Base-by-base conservation (phyloP, 2,797 vertebrate genomes). In the Macropus fuliginosus region DNA sequence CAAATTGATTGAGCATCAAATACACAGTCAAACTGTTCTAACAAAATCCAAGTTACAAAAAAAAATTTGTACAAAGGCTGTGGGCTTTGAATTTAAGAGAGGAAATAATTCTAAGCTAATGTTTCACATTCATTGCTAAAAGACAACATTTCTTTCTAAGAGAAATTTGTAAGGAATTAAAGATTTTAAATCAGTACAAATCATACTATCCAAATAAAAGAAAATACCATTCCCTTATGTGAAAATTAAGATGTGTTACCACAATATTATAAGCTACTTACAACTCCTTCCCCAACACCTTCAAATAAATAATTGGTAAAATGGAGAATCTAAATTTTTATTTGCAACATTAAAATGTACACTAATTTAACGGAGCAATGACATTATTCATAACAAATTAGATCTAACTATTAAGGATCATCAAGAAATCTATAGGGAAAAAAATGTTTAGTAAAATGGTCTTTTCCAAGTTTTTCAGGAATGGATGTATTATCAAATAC, bases 141-240 rank as follows among this genome's bases (percentile, higher is more conserved):
- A 96, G 91, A 92, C 13, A 91, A 92, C 95, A 93, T 94, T 95
- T 92, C 95, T 46, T 95, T 93, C 94, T 56, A 95, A 96, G 93
- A 97, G 97, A 52, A 57, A 96, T 93, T 95, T 97, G 94, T 94
- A 93, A 97, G 96, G 95, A 90, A 97, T 90, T 95, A 97, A 93
- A 34, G 90, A 94, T 96, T 93, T 62, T 46, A 95, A 97, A 98
- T 96, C 31, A 91, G 74, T 96, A 95, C 74, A 95, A 95, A n/a
- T 40, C 95, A 97, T 98, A 97, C 94, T 52, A 40, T 40, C n/a
- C 66, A 40, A 81, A 40, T 95, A 55, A 92, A 97, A 98, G 97
- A 96, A 91, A 94, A 97, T 93, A 97, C 81, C 93, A 95, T 97
- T 97, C 95, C 95, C 93, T 96, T 96, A 95, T 89, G 94, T 94